Evolutionary conservation across 2,797 vertebrate genomes (phyloP), one percentile per base, ranked within the genome.

Genomic region (Bovichtus diacanthus): DNA sequence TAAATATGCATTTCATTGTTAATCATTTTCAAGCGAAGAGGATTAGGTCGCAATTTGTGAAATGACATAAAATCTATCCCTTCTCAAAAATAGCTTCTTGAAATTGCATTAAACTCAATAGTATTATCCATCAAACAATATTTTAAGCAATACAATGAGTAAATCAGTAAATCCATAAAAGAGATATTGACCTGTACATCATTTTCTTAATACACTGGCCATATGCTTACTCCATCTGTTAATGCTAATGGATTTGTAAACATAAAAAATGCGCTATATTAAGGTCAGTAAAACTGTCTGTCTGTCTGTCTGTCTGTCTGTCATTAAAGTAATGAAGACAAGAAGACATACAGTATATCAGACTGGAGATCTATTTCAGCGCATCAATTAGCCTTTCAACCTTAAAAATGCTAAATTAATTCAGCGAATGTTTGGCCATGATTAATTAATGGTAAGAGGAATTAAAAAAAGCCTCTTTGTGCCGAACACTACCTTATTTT

Each of bases 1-100:
- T 93, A 94, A 95, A 95, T 92, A 94, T 94, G 90, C 88, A 95
- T 93, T 92, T 90, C 90, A 88, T 93, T 94, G 90, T 94, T 95
- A 95, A 95, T 95, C 94, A 94, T 92, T 90, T 81, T 86, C 85
- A 92, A 93, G 91, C 68, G 90, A 91, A 92, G 91, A 90, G 94
- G 93, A 95, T 95, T 95, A 95, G 88, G 87, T 91, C 78, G 90
- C 92, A 94, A 95, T 96, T 94, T 95, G 91, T 90, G 83, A 93
- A 95, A 95, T 95, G 79, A 90, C 90, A 90, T 82, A 84, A 92
- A 94, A 94, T 89, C 89, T 88, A 89, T 89, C 89, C 85, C 78
- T 78, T 80, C 81, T 91, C 89, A 89, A 91, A 95, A 94, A 95
- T 87, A 92, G 90, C 79, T 88, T 86, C 79, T 92, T 88, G 77